Evolutionary conservation across 1,140 invertebrate genomes (phyloP), one percentile per base, ranked within the genome.

Genomic region (Drosophila serrata): DNA sequence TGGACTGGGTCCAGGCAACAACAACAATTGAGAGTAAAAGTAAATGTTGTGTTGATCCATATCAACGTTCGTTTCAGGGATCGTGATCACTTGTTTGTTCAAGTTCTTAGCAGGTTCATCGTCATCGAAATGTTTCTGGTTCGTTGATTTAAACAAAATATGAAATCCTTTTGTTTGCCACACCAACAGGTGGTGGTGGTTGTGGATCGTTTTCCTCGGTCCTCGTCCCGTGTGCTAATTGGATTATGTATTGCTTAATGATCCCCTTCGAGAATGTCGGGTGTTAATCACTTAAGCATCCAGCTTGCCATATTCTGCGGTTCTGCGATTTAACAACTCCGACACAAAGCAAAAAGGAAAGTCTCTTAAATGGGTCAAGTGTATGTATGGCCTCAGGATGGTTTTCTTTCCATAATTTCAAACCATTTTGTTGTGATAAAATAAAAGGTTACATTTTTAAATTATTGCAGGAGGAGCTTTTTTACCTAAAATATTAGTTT

Each of bases 221-320:
- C 17, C 57, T 6, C 40, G 17, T 45, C 35, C 17, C 19, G 48
- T 37, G 68, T 79, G 85, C 85, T 88, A 88, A 88, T 88, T 88
- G 84, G 84, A 90, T 88, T 88, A 85, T 79, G 77, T 81, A 65
- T 79, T 88, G 85, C 81, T 79, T 90, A 90, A 88, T 88, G 77
- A 88, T 81, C 84, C 81, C 82, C 65, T 51, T 51, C 29, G 22
- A 51, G 39, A 45, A 73, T 53, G 70, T 48, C 35, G 37, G 67
- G 76, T 85, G 81, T 85, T 85, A 87, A 87, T 88, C 76, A 76
- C 69, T 73, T 73, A 19, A 68, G 43, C 65, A 87, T n/a, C 68
- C 74, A 77, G 53, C 59, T 63, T 37, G 49, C n/a, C 49, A 56
- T 49, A 70, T 65, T 80, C 60, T 85, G 80, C 70, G 80, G 81